These are phyloP conservation scores for Xenopus borealis DNA, from an alignment of 2,113 vertebrate genomes.

Conservation along the genomic window DNA sequence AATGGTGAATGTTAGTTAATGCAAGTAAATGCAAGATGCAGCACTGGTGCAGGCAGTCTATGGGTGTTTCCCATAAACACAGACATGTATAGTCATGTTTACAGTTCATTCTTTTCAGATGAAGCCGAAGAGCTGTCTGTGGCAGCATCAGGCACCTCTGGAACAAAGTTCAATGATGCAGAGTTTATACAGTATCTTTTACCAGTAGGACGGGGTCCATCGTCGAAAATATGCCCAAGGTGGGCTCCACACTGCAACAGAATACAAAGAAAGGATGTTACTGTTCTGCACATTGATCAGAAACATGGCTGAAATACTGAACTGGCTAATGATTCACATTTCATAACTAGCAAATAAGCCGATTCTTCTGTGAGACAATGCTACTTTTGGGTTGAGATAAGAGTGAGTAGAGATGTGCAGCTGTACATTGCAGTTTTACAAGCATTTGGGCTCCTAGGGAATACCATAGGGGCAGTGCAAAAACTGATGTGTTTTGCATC, in stretches of 20 bases:
- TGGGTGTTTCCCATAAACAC: conserved; percentile 45
- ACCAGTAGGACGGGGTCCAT: conserved; percentile 88
- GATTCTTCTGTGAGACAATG: too few species aligned
- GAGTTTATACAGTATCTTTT: conserved; percentile 97
- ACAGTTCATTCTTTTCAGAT: conserved; percentile 64
- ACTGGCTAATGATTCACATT: too few species aligned
- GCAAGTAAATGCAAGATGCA: conserved; percentile 3
- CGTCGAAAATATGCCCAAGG: conserved; percentile 94
- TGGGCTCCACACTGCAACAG: conserved; percentile 91
- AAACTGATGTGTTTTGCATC: too few species aligned
- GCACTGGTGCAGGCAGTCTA: not conserved
- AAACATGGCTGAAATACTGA: too few species aligned
- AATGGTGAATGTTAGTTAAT: not conserved
- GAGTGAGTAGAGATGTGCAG: too few species aligned
- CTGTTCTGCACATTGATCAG: too few species aligned
- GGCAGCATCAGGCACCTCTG: conserved; percentile 50
- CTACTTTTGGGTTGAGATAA: too few species aligned
- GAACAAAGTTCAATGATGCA: conserved; percentile 76
- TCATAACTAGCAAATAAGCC: too few species aligned
- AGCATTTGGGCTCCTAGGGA: too few species aligned
- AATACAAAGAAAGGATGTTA: conserved; percentile 45
- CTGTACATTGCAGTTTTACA: too few species aligned
- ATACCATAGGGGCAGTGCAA: too few species aligned
- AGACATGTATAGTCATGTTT: conserved; percentile 46
- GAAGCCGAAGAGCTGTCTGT: conserved; percentile 49